These are phyloP conservation scores for Drosophila emarginata DNA, from an alignment of 2,888 invertebrate species.

Conservation along the genomic window DNA sequence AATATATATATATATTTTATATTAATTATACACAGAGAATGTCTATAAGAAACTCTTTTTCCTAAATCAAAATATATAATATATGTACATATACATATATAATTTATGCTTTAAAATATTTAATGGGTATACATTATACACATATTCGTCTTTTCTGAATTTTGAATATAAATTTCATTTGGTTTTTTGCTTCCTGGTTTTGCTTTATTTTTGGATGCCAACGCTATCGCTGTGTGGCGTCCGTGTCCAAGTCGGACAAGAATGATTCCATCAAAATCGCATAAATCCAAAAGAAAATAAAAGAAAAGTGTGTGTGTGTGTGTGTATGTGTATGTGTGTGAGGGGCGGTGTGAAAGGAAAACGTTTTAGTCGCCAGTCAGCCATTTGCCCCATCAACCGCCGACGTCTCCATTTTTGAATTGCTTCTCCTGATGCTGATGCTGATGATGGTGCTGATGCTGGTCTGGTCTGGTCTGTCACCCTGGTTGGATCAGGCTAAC, in stretches of 20 bases:
- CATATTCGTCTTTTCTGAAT: not conserved
- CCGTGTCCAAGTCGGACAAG: conserved; percentile 34
- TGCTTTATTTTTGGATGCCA: conserved; percentile 42
- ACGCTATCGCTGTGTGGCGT: conserved; percentile 19
- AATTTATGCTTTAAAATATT: not conserved
- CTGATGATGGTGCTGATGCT: no score
- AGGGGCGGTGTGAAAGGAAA: not conserved
- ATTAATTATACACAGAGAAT: no score
- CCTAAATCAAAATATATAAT: no score
- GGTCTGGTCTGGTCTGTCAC: conserved; percentile 3
- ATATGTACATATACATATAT: no score
- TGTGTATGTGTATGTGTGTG: no score
- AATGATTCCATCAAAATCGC: conserved; percentile 75
- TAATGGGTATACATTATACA: not conserved
- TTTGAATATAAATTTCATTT: not conserved
- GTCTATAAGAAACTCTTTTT: no score
- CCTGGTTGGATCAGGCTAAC: conserved; percentile 12
- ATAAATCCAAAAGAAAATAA: conserved; percentile 61
- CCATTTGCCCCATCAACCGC: conserved; percentile 14
- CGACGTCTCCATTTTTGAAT: no score
- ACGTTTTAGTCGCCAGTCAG: conserved; percentile 63
- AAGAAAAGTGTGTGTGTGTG: no score
- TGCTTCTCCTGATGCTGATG: conserved; percentile 5
- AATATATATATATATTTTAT: no score
- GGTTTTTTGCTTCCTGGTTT: conserved; percentile 42